Evolutionary conservation across 2,797 vertebrate species (phyloP).

Genomic region (Triplophysa bombifrons): DNA sequence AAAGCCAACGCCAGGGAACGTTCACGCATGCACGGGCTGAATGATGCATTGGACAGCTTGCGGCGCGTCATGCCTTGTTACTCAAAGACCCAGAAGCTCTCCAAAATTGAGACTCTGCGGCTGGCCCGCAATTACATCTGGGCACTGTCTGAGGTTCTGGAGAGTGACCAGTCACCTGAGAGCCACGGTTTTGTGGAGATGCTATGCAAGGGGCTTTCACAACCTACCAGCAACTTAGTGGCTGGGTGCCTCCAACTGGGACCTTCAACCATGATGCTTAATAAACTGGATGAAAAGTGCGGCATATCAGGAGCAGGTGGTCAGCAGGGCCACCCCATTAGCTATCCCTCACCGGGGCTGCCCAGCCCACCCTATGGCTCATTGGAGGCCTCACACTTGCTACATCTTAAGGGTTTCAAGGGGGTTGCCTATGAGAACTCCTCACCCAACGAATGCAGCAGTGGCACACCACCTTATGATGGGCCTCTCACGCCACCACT

Average conservation of each 20-base stretch:
- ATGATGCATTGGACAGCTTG: constrained; percentile 92
- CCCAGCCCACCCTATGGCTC: constrained; percentile 95
- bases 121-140: constrained; percentile 97
- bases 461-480: constrained; percentile 88
- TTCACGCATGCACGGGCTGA: constrained; percentile 93
- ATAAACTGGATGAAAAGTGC: constrained; percentile 88
- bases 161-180: constrained; percentile 87
- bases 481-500: constrained; percentile 92
- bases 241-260: constrained; percentile 93
- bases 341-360: constrained; percentile 91
- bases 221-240: constrained; percentile 96
- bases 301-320: constrained; percentile 65
- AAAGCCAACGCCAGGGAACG: constrained; percentile 97
- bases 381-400: constrained; percentile 86
- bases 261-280: constrained; percentile 77
- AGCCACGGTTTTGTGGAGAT: constrained; percentile 92
- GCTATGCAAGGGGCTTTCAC: constrained; percentile 96
- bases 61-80: constrained; percentile 96
- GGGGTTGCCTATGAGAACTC: constrained; percentile 81
- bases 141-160: constrained; percentile 95
- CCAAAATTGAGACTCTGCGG: constrained; percentile 95
- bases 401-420: constrained; percentile 92
- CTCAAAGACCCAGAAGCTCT: constrained; percentile 96
- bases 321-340: constrained; percentile 76
- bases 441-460: constrained; percentile 82